Evolutionary conservation across 2,113 vertebrate genomes (phyloP), one percentile per base, ranked within the genome.

Genomic region (Ceyx cyanopectus): DNA sequence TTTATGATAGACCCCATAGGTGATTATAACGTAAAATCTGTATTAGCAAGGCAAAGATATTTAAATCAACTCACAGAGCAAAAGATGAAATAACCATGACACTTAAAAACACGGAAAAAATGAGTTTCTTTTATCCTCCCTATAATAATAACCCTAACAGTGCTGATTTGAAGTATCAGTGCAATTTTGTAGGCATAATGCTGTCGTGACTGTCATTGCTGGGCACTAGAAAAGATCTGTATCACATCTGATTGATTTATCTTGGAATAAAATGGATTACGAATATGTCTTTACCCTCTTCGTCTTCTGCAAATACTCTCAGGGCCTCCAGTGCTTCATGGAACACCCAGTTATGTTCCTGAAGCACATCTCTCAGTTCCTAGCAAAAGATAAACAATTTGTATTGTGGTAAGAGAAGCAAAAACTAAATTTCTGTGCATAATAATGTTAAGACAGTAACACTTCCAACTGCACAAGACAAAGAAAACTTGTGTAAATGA

Each of bases 311-410:
- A 97, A 99, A 99, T 76, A 98, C 96, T 81, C 97, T 98, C 48
- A 99, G 96, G 72, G 98, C 98, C 78, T 98, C 98, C 94, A 98
- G 92, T 57, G 99, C 98, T 85, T 99, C 98, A 27, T 98, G 96
- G 87, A 97, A 98, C 86, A 98, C 98, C 99, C 99, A 99, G 75
- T 99, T 98, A 81, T 99, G 99, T 54, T 99, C 98, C 89, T 98
- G 96, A 85, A 99, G 98, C 48, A 99, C 98, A 58, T 98, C 97
- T 89, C 98, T 98, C 87, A 99, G 97, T 89, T 99, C 98, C 99
- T 99, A 93, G 67, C 72, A 67, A 95, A 81, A 45, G 21, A 80
- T 30, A 79, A 96, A 78, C 78, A 50, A 66, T 73, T 94, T 85
- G 51, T 43, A 81, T 67, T 79, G 51, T 83, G 75, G 80, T 80